Evolutionary conservation across 2,888 invertebrate species (phyloP).

Genomic region (Odontomyia ornata): DNA sequence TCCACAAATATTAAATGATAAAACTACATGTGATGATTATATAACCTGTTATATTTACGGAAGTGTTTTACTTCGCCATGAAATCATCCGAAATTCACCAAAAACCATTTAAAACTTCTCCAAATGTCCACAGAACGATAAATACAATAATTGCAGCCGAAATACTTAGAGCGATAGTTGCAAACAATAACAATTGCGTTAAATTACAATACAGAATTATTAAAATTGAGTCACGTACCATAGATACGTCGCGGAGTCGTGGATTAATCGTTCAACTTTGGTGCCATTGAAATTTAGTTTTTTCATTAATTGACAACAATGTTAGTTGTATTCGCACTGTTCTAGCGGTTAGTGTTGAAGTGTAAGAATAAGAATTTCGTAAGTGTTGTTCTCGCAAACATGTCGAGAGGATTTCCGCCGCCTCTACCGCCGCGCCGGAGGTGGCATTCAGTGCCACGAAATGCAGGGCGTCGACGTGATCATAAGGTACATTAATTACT

Average conservation of each 20-base stretch:
- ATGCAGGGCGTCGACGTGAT: not conserved
- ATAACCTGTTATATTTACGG: no score
- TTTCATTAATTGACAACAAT: constrained; percentile 21
- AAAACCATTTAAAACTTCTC: no score
- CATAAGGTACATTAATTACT: not conserved
- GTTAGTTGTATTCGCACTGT: constrained; percentile 22
- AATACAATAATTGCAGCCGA: no score
- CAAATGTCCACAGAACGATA: no score
- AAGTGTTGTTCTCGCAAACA: not conserved
- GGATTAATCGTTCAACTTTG: constrained; percentile 25
- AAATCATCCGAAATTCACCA: no score
- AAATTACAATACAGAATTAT: constrained; percentile 26
- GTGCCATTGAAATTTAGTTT: constrained; percentile 30
- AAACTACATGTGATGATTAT: no score
- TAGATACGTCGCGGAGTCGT: constrained; percentile 5
- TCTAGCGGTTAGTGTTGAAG: constrained; percentile 23
- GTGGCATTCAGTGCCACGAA: constrained; percentile 36
- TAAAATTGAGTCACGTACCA: constrained; percentile 39
- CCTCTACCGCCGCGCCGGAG: constrained; percentile 3
- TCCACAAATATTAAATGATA: no score
- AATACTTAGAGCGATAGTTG: no score
- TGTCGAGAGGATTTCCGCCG: not conserved
- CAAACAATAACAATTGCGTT: not conserved
- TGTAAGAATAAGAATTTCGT: not conserved
- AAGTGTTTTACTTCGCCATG: no score